Conservation (phyloP, 2,797 vertebrate species). For the Aulostomus chinensis region DNA sequence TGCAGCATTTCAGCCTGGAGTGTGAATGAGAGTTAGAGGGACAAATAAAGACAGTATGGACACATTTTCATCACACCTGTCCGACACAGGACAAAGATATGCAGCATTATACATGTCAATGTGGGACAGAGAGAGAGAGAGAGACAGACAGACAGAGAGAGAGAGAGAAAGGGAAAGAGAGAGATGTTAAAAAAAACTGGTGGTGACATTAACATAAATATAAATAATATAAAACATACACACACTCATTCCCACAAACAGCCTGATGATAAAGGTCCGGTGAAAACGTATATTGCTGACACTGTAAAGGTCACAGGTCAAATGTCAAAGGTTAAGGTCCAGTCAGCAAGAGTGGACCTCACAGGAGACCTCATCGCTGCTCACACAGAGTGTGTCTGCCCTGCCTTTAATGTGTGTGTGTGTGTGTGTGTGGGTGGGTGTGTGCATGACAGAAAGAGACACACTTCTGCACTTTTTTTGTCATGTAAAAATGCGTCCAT, state of each 20-base stretch:
- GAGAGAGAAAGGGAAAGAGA: background rate
- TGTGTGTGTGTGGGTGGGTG: constrained; percentile 3
- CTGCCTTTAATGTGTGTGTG: background rate
- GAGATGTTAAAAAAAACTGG: background rate
- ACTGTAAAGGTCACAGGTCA: constrained; percentile 54
- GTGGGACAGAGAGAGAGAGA: no score
- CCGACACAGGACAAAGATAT: no score
- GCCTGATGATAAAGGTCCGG: constrained; percentile 9
- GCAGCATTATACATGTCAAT: no score
- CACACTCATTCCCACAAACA: background rate
- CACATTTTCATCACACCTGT: no score
- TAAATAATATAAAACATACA: background rate
- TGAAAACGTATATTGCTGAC: constrained; percentile 58
- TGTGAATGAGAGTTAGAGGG: no score
- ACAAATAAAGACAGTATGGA: no score
- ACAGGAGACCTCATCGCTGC: constrained; percentile 38
- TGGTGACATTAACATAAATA: background rate
- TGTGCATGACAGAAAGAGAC: constrained; percentile 1
- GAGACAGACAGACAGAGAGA: background rate
- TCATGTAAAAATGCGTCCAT: background rate
- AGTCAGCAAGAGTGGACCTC: constrained; percentile 60
- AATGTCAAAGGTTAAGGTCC: constrained; percentile 56
- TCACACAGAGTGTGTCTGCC: constrained; percentile 2
- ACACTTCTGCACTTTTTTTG: background rate
- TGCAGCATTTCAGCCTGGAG: no score